These are phyloP conservation scores for Buceros bicornis DNA, from an alignment of 2,797 vertebrate species.

Conservation along the genomic window DNA sequence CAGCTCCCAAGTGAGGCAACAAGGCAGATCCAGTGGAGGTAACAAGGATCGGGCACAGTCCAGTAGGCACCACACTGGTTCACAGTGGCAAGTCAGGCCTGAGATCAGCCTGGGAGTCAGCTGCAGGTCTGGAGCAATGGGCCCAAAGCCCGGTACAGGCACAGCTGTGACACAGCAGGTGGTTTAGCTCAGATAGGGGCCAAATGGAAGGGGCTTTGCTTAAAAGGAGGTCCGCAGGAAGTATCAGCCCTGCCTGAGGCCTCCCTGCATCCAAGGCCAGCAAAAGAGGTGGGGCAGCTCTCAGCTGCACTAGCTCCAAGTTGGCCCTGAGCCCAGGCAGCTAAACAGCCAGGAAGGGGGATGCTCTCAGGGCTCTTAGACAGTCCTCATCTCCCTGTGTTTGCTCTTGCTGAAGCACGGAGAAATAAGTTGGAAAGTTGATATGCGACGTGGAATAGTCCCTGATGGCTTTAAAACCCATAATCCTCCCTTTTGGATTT, in stretches of 20 bases:
- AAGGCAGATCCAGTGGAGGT: not conserved
- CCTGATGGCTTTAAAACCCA: not conserved
- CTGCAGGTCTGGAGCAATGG: not conserved
- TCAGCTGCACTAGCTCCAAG: not conserved
- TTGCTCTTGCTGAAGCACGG: not conserved
- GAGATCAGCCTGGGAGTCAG: not conserved
- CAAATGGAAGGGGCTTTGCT: not conserved
- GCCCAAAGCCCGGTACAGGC: not conserved
- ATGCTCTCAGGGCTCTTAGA: not conserved
- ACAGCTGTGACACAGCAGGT: not conserved
- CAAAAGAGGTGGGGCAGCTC: not conserved
- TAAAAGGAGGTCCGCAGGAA: not conserved
- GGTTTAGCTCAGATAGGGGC: not conserved
- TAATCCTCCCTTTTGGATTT: not conserved
- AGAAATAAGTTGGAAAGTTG: not conserved
- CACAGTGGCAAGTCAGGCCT: not conserved
- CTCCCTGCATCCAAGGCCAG: not conserved
- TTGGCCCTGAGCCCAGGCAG: not conserved
- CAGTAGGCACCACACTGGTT: not conserved
- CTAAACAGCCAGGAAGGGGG: not conserved
- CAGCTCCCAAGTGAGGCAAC: not conserved
- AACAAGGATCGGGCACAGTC: not conserved
- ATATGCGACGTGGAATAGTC: not conserved
- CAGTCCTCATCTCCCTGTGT: not conserved
- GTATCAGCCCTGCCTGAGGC: not conserved